phyloP scores from a whole-genome alignment of 2,888 invertebrate species.

The Halictus ligatus region DNA sequence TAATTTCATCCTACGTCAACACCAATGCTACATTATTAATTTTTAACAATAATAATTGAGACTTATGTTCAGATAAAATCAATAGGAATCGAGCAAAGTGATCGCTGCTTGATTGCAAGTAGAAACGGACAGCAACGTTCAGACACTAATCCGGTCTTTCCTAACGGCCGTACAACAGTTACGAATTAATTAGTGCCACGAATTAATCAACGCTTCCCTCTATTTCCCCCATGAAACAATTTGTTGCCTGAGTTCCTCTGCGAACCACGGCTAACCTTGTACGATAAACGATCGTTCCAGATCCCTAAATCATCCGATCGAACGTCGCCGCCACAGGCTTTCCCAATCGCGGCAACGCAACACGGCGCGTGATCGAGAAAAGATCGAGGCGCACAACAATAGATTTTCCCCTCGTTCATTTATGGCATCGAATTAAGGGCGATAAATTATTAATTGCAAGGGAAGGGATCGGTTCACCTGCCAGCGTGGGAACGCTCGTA shows the following conservation, averaged over 20 bases:
- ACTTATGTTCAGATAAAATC: too few species aligned
- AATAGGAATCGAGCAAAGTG: neutral
- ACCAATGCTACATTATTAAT: too few species aligned
- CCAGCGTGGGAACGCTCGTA: conserved; percentile 67
- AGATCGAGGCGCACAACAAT: conserved; percentile 38
- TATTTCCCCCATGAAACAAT: neutral
- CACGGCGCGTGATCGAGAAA: neutral
- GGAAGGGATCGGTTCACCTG: conserved; percentile 71
- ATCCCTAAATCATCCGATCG: neutral
- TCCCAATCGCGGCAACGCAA: conserved; percentile 22
- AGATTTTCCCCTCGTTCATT: conserved; percentile 33
- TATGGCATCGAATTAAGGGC: conserved; percentile 49
- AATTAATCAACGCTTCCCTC: neutral
- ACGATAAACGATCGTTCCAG: neutral
- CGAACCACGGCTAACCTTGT: neutral
- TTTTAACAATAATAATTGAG: too few species aligned
- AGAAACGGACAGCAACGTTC: neutral
- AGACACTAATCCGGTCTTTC: neutral
- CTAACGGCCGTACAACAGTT: neutral
- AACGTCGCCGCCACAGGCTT: conserved; percentile 11
- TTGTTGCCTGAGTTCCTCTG: too few species aligned
- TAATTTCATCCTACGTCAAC: neutral
- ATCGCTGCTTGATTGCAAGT: neutral
- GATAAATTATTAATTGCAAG: conserved; percentile 66
- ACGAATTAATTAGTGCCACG: neutral